Conservation (phyloP, 2,888 invertebrate species). For the Apodemia mormo region DNA sequence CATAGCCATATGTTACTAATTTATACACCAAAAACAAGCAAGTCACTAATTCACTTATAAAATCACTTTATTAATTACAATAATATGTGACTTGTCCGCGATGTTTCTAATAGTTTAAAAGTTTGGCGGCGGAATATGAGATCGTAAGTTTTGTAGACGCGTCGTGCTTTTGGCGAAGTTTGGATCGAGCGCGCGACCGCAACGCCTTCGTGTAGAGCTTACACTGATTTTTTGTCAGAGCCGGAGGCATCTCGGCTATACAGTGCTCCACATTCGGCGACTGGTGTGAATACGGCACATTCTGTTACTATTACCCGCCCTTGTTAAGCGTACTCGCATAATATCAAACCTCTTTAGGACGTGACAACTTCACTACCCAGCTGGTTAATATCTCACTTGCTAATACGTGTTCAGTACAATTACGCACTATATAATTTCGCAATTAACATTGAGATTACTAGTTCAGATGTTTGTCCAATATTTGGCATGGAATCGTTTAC, state of each 20-base stretch:
- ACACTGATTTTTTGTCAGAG: slow-evolving; percentile 80
- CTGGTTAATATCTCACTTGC: slow-evolving; percentile 62
- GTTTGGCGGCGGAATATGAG: slow-evolving; percentile 15
- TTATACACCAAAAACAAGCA: slow-evolving; percentile 64
- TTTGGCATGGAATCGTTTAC: background rate
- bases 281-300: slow-evolving; percentile 68
- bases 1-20: slow-evolving; percentile 73
- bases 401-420: slow-evolving; percentile 56
- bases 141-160: slow-evolving; percentile 37
- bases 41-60: slow-evolving; percentile 49
- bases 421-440: slow-evolving; percentile 55
- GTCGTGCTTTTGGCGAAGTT: slow-evolving; percentile 39
- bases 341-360: slow-evolving; percentile 47
- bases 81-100: slow-evolving; percentile 28
- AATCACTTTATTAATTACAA: slow-evolving; percentile 25
- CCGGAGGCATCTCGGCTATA: slow-evolving; percentile 72
- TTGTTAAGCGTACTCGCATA: slow-evolving; percentile 45
- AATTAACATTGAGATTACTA: slow-evolving; percentile 52
- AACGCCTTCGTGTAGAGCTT: slow-evolving; percentile 68
- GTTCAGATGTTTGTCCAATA: slow-evolving; percentile 43
- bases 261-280: slow-evolving; percentile 77
- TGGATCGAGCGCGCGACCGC: slow-evolving; percentile 65
- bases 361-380: slow-evolving; percentile 54
- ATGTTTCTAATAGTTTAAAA: slow-evolving; percentile 19
- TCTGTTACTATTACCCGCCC: slow-evolving; percentile 58